Percentiles rank a stretch among this genome's conserved stretches.
phyloP scores from a whole-genome alignment of 1,140 invertebrate genomes.

The Brachionus plicatilis region DNA sequence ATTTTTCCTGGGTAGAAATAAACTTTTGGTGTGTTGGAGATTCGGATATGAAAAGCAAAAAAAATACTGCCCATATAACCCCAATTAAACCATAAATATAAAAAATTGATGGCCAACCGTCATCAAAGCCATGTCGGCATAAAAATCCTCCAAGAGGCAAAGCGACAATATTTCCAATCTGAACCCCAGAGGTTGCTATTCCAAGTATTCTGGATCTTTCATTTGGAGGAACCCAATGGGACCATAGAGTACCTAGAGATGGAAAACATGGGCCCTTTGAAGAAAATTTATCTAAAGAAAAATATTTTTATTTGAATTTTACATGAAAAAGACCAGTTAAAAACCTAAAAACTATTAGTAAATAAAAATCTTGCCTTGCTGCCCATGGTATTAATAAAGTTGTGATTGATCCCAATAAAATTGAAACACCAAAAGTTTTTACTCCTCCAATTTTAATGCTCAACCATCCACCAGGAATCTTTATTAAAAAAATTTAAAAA shows the following conservation, averaged over 20 bases:
- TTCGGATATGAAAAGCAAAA: conserved; percentile 79
- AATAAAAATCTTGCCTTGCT: not conserved
- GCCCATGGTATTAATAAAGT: not conserved
- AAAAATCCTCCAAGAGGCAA: conserved; percentile 23
- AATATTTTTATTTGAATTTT: not conserved
- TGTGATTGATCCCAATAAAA: conserved; percentile 22
- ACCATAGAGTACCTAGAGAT: conserved; percentile 46
- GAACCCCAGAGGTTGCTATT: conserved; percentile 46
- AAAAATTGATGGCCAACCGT: conserved; percentile 32
- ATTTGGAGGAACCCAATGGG: conserved; percentile 49
- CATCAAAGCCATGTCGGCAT: conserved; percentile 6
- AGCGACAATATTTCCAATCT: conserved; percentile 8
- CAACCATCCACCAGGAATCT: conserved; percentile 54
- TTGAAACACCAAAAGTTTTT: conserved; percentile 45
- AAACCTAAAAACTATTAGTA: conserved; percentile 16
- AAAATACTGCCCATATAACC: conserved; percentile 72
- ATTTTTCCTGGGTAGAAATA: conserved; percentile 72
- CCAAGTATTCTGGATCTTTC: conserved; percentile 48
- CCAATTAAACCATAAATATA: conserved; percentile 57
- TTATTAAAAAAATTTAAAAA: not conserved
- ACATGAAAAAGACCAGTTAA: conserved; percentile 30
- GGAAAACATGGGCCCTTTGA: conserved; percentile 45
- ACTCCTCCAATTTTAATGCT: conserved; percentile 53
- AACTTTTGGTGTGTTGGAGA: conserved; percentile 76
- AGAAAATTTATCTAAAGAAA: not conserved